Base-by-base conservation (phyloP, 2,888 invertebrate species). In the Drymonia ruficornis region DNA sequence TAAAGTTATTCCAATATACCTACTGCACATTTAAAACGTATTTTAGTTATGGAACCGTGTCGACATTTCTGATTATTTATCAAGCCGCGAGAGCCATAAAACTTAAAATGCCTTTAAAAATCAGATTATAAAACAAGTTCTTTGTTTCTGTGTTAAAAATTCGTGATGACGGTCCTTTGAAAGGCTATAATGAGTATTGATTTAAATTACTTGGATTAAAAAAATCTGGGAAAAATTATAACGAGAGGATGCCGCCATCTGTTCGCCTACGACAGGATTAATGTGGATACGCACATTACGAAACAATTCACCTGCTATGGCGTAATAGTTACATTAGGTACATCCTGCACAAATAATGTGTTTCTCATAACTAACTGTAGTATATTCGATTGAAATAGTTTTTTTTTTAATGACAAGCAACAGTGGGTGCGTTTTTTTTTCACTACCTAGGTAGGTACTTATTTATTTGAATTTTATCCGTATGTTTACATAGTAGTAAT, bases 181-280 rank as follows among this genome's bases (percentile, higher is more conserved):
- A 87, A 84, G 86, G 80, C 86, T 85, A 91, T 91, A 91, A 92
- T 89, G 89, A 90, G 89, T 89, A 91, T 91, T 91, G 92, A 91
- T 92, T 91, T 90, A 91, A 91, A 91, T 89, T 85, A 86, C 84
- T 85, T 78, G 86, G 86, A 87, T 90, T 87, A 84, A 89, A 84
- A n/a, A 90, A 91, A 90, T 89, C 87, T 85, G 84, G 83, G 87
- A 88, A 91, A 90, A 89, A 91, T 91, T 90, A 91, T 90, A 89
- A 90, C 86, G 86, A 86, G 81, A 78, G 74, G 82, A 83, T 72
- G 83, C 84, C 85, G 85, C 82, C 86, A 81, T 85, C 77, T 77
- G 79, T 76, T 78, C 72, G 72, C 55, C 63, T 70, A 63, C 60
- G 76, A 63, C 65, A 59, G 54, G 53, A 60, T 56, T 78, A 74